Conservation (phyloP, 2,113 vertebrate species). For the Illadopsis cleaveri region DNA sequence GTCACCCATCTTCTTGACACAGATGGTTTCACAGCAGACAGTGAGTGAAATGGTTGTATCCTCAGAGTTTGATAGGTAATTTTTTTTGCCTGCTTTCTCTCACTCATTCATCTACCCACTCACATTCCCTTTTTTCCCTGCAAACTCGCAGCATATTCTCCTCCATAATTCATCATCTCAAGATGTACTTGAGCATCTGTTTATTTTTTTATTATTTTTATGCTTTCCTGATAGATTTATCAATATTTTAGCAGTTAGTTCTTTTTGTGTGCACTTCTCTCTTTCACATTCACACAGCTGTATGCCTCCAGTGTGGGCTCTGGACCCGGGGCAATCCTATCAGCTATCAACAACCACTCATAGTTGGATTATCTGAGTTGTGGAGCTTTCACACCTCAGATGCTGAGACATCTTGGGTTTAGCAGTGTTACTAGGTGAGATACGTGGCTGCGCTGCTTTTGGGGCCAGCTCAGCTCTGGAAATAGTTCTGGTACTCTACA, state of each 20-base stretch:
- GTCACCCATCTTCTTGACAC: background rate
- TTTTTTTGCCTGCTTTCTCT: background rate
- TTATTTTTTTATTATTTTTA: conserved; percentile 77
- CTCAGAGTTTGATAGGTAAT: background rate
- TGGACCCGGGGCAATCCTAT: background rate
- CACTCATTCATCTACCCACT: conserved; percentile 3
- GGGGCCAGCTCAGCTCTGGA: conserved; percentile 6
- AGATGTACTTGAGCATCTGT: conserved; percentile 75
- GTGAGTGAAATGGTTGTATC: conserved; percentile 10
- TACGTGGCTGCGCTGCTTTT: background rate
- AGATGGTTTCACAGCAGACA: conserved; percentile 21
- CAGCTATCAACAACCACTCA: background rate
- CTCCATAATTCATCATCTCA: conserved; percentile 75
- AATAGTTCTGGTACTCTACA: conserved; percentile 4
- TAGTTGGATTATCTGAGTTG: background rate
- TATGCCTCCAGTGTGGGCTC: background rate
- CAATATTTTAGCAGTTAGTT: conserved; percentile 77
- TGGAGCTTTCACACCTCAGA: conserved; percentile 20
- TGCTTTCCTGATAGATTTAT: conserved; percentile 75
- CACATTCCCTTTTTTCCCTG: conserved; percentile 22
- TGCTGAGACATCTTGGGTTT: background rate
- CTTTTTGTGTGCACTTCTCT: conserved; percentile 59
- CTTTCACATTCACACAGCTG: conserved; percentile 5
- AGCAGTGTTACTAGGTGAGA: conserved; percentile 46
- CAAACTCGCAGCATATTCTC: conserved; percentile 38